Evolutionary conservation across 2,113 vertebrate species (phyloP), one percentile per base, ranked within the genome.

Genomic region (Anolis sagrei): DNA sequence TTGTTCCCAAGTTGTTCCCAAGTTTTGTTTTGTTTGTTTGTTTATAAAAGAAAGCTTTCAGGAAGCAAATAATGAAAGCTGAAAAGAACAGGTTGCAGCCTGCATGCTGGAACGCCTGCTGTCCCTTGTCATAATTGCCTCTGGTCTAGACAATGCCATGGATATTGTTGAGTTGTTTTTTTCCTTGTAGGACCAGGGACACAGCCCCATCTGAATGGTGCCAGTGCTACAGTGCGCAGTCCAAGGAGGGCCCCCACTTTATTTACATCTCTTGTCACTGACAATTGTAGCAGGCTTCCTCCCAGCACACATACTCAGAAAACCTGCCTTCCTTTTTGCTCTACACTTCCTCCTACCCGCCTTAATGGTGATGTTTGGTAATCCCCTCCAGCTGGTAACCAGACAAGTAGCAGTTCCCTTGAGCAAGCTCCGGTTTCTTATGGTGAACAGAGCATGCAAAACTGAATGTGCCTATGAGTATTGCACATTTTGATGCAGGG

Each of bases 271-370:
- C 54, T 76, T 25, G 66, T 58, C 51, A 69, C 83, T 21, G n/a
- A 51, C 21, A 49, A 51, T 82, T 64, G 75, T 72, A 34, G 92
- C 84, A 81, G 44, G 64, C 21, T 76, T 78, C 32, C n/a, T 5
- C 48, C 48, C 1, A 1, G 81, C 10, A 70, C 48, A 70, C 13
- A 74, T 34, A 18, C 66, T 79, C 4, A n/a, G 64, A 82, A 90
- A 75, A 0, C 0, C 82, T 77, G 80, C 86, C 93, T 92, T 89
- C 88, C 88, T 83, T 81, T 0, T 13, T 89, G 84, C 80, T 68
- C 69, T 76, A 87, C 7, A 0, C 86, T 94, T 95, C 93, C 92
- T 94, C 92, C 93, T 86, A 64, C 79, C 64, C 0, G 51, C 81
- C 39, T 72, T 34, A 7, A 72, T 44, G 79, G 80, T 88, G 79